Percentiles rank a stretch among this genome's conserved stretches.
Conservation (phyloP, 2,797 vertebrate genomes). For the Molossus alvarezi region DNA sequence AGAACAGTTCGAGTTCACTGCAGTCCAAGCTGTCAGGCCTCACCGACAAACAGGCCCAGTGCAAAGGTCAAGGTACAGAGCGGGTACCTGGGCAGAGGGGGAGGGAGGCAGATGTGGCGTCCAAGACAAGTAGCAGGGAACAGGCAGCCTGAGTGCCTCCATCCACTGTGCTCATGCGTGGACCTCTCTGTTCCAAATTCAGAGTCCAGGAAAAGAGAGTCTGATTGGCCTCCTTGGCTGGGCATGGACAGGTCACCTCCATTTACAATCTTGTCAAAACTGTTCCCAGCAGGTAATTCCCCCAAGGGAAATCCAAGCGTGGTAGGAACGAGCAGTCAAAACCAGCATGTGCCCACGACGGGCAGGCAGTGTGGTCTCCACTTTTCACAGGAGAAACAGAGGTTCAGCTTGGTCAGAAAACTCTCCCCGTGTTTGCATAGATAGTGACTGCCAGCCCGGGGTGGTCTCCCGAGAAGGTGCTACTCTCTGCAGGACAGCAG, state of each 20-base stretch:
- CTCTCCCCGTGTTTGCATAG: neutral
- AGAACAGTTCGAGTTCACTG: neutral
- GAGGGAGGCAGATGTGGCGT: neutral
- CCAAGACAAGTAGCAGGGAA: neutral
- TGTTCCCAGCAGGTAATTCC: neutral
- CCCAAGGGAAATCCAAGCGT: neutral
- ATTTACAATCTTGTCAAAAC: neutral
- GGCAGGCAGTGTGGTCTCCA: neutral
- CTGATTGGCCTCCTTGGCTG: too few species aligned
- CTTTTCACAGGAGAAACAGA: neutral
- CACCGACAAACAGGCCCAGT: neutral
- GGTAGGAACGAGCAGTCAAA: neutral
- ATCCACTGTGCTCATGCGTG: neutral
- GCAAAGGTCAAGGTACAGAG: neutral
- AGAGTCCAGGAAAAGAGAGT: neutral
- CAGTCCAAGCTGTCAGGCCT: neutral
- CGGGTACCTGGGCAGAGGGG: neutral
- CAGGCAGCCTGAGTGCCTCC: neutral
- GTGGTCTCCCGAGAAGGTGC: neutral
- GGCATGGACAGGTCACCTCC: neutral
- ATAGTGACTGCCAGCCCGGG: neutral
- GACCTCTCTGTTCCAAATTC: neutral
- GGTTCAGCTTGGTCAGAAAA: neutral
- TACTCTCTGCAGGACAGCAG: neutral
- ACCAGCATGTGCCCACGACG: neutral